These are phyloP conservation scores for Aelia acuminata DNA, from an alignment of 2,888 invertebrate genomes.

Conservation along the genomic window DNA sequence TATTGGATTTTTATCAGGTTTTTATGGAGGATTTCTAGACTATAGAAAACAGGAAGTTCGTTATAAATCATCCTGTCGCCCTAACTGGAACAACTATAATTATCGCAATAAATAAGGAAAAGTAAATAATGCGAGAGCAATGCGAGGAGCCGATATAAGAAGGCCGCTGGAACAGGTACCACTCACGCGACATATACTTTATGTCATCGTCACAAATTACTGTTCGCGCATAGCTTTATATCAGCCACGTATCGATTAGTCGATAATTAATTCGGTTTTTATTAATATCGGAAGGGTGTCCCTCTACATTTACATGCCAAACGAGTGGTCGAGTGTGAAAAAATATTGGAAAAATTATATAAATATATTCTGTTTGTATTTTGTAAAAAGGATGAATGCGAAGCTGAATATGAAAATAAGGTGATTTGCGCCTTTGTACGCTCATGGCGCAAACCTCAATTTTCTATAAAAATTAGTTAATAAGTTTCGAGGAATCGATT, in stretches of 20 bases:
- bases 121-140: background rate
- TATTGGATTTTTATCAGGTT: background rate
- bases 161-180: background rate
- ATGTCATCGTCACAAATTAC: conserved; percentile 11
- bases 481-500: too few relatives aligned
- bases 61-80: background rate
- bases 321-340: background rate
- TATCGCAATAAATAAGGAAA: background rate
- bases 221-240: background rate
- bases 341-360: background rate
- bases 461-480: too few relatives aligned
- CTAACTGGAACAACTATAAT: background rate
- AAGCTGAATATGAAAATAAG: too few relatives aligned
- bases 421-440: too few relatives aligned
- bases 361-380: background rate
- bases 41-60: background rate
- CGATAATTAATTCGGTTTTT: background rate
- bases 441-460: too few relatives aligned
- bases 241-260: background rate
- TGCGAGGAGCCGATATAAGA: background rate
- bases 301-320: background rate
- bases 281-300: background rate
- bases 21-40: background rate
- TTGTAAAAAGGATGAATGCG: too few relatives aligned
- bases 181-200: conserved; percentile 17